A percentile compares a stretch with the other conserved stretches of the same genome.
phyloP scores from a whole-genome alignment of 2,888 invertebrate genomes.

The Julus scandinavius region DNA sequence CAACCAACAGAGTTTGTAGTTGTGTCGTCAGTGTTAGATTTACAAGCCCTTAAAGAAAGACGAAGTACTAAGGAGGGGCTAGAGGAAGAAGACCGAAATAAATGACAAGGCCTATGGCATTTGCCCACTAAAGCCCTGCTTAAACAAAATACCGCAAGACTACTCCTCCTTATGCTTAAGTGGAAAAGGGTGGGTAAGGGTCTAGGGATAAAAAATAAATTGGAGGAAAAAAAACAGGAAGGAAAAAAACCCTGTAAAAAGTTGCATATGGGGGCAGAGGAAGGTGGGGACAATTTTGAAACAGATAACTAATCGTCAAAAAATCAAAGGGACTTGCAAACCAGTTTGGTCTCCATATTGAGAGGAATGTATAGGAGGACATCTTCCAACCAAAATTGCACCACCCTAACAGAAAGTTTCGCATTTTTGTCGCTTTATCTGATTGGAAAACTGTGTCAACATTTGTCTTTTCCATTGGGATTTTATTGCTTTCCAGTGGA shows the following conservation, averaged over 20 bases:
- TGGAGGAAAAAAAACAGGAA: not conserved
- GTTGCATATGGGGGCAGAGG: not conserved
- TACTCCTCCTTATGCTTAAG: not conserved
- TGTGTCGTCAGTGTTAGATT: not conserved
- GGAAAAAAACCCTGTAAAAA: not conserved
- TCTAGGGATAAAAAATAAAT: not conserved
- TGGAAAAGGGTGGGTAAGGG: constrained; percentile 9
- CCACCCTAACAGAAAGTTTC: not conserved
- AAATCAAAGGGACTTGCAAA: too few species aligned
- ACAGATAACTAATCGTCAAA: not conserved
- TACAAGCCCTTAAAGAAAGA: constrained; percentile 16
- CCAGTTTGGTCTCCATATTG: not conserved
- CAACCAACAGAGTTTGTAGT: not conserved
- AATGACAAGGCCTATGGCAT: constrained; percentile 9
- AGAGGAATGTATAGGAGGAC: not conserved
- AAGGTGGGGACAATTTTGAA: not conserved
- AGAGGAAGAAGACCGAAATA: not conserved
- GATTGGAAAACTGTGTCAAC: not conserved
- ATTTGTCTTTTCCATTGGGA: not conserved
- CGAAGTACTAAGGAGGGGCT: not conserved
- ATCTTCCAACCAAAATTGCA: not conserved
- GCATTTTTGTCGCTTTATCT: not conserved
- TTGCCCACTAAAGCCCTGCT: constrained; percentile 2
- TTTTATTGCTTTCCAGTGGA: not conserved
- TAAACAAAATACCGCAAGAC: constrained; percentile 2